Conservation (phyloP, 2,113 vertebrate species). For the Leptosomus discolor region DNA sequence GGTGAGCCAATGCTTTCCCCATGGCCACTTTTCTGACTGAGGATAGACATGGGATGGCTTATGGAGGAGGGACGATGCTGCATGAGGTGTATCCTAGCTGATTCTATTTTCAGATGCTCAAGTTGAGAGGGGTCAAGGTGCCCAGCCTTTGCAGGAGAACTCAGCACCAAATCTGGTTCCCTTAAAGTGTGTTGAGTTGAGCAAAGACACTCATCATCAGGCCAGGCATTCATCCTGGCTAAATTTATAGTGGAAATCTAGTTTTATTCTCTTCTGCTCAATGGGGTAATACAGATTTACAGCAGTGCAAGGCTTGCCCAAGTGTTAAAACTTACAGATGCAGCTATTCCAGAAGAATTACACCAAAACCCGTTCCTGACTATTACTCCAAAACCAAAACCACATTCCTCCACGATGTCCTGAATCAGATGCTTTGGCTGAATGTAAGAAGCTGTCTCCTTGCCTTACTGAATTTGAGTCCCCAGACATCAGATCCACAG, state of each 20-base stretch:
- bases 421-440: neutral
- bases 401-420: accelerated
- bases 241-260: neutral
- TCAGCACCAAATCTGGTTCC: neutral
- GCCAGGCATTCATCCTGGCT: neutral
- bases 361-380: neutral
- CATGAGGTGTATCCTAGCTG: neutral
- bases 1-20: neutral
- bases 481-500: neutral
- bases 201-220: neutral
- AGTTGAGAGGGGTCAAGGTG: neutral
- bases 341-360: neutral
- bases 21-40: neutral
- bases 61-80: neutral
- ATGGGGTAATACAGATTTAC: neutral
- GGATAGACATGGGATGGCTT: neutral
- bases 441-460: neutral
- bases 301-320: neutral
- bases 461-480: neutral
- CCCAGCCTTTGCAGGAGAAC: neutral
- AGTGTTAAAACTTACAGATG: neutral
- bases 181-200: neutral
- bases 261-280: neutral
- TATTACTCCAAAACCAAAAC: neutral
- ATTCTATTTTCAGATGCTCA: neutral